Evolutionary conservation across 1,140 invertebrate species (phyloP).

Genomic region (Drosophila athabasca): DNA sequence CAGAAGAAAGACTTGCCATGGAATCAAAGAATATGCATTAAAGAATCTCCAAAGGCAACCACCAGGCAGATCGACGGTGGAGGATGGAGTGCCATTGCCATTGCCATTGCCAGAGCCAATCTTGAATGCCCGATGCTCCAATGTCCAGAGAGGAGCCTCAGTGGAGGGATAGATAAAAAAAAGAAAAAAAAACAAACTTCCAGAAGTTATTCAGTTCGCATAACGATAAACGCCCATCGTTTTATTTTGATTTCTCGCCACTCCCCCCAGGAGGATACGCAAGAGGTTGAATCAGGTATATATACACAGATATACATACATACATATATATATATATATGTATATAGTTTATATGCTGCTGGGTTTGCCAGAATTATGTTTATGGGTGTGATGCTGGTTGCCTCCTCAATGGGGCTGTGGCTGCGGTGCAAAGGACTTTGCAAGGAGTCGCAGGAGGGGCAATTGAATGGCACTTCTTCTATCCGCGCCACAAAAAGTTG

Average conservation of each 20-base stretch:
- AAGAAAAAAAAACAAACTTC: conserved; percentile 74
- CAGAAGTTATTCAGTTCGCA: conserved; percentile 81
- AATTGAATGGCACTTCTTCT: conserved; percentile 75
- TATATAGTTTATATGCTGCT: conserved; percentile 69
- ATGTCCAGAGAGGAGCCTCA: conserved; percentile 8
- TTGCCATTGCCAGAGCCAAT: background rate
- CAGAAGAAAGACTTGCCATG: no score
- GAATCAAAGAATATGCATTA: no score
- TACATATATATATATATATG: conserved; percentile 16
- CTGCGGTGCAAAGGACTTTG: background rate
- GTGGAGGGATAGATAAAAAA: conserved; percentile 8
- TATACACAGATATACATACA: conserved; percentile 3
- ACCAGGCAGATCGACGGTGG: no score
- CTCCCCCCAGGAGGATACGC: conserved; percentile 29
- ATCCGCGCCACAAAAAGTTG: conserved; percentile 62
- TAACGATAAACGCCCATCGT: conserved; percentile 80
- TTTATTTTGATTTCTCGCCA: conserved; percentile 73
- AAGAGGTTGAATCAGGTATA: conserved; percentile 19
- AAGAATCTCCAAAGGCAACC: no score
- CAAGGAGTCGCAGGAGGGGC: conserved; percentile 18
- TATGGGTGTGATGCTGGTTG: conserved; percentile 50
- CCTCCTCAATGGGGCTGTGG: conserved; percentile 22
- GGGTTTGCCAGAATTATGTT: conserved; percentile 75
- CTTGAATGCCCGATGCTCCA: conserved; percentile 4
- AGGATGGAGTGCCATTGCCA: background rate